These are phyloP conservation scores for Drosophila limbata DNA, from an alignment of 2,888 invertebrate species.

Conservation along the genomic window DNA sequence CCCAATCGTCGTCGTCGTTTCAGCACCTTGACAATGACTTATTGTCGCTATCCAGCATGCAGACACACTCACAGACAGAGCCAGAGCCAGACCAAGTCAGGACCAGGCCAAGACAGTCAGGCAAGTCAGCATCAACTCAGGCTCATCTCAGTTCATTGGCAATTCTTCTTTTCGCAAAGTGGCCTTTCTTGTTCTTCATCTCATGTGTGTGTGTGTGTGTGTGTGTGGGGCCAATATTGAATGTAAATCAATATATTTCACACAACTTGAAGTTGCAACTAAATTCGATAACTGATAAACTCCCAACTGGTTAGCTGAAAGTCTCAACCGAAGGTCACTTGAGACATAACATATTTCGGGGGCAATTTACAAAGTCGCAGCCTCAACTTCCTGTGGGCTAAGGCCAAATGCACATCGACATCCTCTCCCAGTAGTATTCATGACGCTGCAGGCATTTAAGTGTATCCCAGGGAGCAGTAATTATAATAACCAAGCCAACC, in stretches of 20 bases:
- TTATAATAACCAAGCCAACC: conserved; percentile 74
- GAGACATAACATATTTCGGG: conserved; percentile 35
- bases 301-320: conserved; percentile 27
- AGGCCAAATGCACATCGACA: conserved; percentile 69
- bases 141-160: conserved; percentile 70
- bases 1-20: conserved; percentile 58
- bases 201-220: neutral
- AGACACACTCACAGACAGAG: conserved; percentile 13
- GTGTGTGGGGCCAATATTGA: conserved; percentile 35
- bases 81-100: neutral
- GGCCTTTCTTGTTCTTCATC: conserved; percentile 61
- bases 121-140: conserved; percentile 51
- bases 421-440: conserved; percentile 61
- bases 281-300: conserved; percentile 15
- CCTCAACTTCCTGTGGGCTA: conserved; percentile 56
- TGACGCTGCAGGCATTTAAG: conserved; percentile 72
- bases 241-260: conserved; percentile 76
- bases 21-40: conserved; percentile 79
- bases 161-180: conserved; percentile 70
- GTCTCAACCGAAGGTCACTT: conserved; percentile 60
- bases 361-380: conserved; percentile 40
- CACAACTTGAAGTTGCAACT: conserved; percentile 45
- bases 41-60: conserved; percentile 56
- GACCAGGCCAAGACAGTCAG: conserved; percentile 17
- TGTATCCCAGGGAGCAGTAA: conserved; percentile 71